Conservation (phyloP, 2,113 vertebrate genomes). For the Felis chaus region DNA sequence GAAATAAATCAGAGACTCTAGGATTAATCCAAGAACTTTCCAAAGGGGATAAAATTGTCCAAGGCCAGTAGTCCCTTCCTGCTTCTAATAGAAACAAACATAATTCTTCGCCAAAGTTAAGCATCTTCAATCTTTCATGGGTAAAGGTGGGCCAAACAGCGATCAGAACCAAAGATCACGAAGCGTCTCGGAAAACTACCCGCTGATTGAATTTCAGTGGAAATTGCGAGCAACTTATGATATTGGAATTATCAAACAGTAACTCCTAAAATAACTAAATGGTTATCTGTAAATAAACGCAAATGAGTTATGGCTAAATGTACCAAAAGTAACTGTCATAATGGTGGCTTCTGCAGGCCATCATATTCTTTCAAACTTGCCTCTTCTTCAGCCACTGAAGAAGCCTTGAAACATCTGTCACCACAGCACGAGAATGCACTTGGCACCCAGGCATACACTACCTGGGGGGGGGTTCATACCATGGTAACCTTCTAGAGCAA, state of each 20-base stretch:
- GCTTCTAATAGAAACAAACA: background rate
- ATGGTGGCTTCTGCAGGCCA: background rate
- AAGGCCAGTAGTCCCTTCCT: background rate
- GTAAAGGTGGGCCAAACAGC: background rate
- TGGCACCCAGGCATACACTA: rapidly evolving
- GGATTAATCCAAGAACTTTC: background rate
- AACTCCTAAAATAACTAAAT: background rate
- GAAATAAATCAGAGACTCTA: background rate
- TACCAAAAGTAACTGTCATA: background rate
- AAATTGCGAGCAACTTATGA: background rate
- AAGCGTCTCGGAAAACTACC: background rate
- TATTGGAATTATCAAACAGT: background rate
- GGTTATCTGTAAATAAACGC: background rate
- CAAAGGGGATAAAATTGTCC: background rate
- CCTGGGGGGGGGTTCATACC: background rate
- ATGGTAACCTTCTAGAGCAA: rapidly evolving
- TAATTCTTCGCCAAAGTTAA: background rate
- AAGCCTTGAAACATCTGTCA: background rate
- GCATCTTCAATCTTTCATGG: background rate
- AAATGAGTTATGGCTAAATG: background rate
- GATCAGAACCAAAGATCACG: background rate
- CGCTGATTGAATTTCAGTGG: background rate
- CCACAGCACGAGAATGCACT: rapidly evolving
- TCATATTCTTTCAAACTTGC: background rate
- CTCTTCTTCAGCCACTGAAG: background rate